Base-by-base conservation (phyloP, 2,888 invertebrate species). In the Lasioglossum lativentre region DNA sequence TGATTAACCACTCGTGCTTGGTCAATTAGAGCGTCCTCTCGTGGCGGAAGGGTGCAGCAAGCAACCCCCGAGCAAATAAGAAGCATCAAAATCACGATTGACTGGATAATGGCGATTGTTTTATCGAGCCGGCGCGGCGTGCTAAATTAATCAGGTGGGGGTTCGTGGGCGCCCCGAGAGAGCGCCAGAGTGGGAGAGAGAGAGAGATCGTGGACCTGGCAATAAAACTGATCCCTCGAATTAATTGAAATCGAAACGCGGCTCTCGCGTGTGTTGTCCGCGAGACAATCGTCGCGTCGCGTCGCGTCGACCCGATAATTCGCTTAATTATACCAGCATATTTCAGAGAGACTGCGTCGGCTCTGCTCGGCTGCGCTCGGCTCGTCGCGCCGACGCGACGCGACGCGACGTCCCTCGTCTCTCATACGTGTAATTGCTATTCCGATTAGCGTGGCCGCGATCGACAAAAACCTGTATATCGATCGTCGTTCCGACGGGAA, bases 241-340 rank as follows among this genome's bases (percentile, higher is more conserved):
- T 80, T 71, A 71, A 75, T 82, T 70, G 80, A 82, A 74, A 71
- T 38, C 70, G 70, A 80, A 70, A 56, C 80, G 70, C 19, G 45
- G 3, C 5, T 30, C 4, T 30, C 4, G 71, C 59, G 40, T 45
- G 76, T 40, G 52, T 30, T 42, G 47, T 75, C 38, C 23, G 40
- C 75, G 66, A 2, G 47, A 8, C 42, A n/a, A 52, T 73, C 56
- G 70, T 16, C 59, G 56, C 45, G 45, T 45, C 45, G 30, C 56
- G 70, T 16, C 59, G 56, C 45, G 45, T 45, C 45, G 30, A 27
- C n/a, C 23, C 16, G 42, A 70, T 79, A 74, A 72, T 81, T 66
- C 45, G 40, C n/a, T 27, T 47, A 71, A 81, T 63, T 47, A 59
- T n/a, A 23, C 38, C 5, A 0, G 1, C 34, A 40, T 34, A 42